Evolutionary conservation across 2,113 vertebrate species (phyloP).

Genomic region (Emydura subglobosa): DNA sequence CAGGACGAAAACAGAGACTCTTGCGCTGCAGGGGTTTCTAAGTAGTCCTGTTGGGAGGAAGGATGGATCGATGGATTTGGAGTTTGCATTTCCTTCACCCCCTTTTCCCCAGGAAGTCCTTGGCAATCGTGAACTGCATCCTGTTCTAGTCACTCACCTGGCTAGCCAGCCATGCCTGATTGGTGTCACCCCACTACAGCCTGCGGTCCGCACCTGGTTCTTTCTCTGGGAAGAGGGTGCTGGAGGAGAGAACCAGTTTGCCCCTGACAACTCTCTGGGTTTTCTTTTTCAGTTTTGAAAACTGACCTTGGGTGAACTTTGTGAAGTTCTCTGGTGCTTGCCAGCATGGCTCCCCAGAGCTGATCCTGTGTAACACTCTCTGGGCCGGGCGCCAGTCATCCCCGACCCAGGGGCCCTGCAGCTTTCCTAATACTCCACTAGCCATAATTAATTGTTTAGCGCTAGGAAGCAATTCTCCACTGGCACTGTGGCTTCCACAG

Average conservation of each 20-base stretch:
- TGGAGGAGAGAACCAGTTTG: neutral
- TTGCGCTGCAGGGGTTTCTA: neutral
- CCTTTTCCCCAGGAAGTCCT: neutral
- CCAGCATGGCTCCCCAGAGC: slow-evolving; percentile 17
- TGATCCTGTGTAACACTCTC: slow-evolving; percentile 61
- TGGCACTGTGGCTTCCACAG: slow-evolving; percentile 52
- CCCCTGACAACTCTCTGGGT: neutral
- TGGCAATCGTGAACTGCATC: neutral
- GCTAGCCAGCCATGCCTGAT: neutral
- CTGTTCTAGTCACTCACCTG: neutral
- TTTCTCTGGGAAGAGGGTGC: rapidly evolving
- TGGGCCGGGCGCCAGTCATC: slow-evolving; percentile 59
- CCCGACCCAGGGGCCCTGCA: slow-evolving; percentile 60
- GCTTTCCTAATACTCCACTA: slow-evolving; percentile 64
- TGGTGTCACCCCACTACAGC: neutral
- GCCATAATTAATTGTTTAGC: slow-evolving; percentile 63
- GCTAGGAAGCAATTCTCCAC: slow-evolving; percentile 29
- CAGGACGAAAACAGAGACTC: neutral
- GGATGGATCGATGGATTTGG: neutral
- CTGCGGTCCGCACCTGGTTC: neutral
- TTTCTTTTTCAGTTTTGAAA: neutral
- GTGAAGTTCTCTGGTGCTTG: neutral
- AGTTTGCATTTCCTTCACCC: neutral
- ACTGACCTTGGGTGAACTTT: slow-evolving; percentile 21
- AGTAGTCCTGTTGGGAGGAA: rapidly evolving